Evolutionary conservation across 92 coral and sea anemone genomes (phyloP).

Genomic region (Porites divaricata): DNA sequence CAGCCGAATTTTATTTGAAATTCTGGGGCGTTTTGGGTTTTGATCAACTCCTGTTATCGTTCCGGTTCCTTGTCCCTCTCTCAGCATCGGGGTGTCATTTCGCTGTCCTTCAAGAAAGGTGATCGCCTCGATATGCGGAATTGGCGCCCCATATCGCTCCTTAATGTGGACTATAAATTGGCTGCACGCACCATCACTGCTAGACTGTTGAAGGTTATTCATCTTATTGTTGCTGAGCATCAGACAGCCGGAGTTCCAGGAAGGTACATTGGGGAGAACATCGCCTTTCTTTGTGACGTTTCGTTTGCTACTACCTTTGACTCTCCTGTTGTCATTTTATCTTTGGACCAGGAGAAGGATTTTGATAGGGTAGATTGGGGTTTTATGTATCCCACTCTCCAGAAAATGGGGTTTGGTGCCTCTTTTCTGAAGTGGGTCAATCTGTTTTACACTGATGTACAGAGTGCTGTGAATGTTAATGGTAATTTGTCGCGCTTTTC

Average conservation of each 20-base stretch:
- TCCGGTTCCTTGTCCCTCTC: background rate
- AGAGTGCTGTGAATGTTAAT: conserved; percentile 5
- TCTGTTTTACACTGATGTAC: conserved; percentile 35
- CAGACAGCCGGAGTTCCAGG: conserved; percentile 57
- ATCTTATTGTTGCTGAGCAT: conserved; percentile 11
- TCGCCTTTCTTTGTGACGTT: conserved; percentile 29
- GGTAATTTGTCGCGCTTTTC: conserved; percentile 6
- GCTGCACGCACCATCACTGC: conserved; percentile 30
- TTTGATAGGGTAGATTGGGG: conserved; percentile 65
- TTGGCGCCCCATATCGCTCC: conserved; percentile 26
- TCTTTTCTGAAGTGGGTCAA: conserved; percentile 47
- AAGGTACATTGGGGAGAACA: conserved; percentile 38
- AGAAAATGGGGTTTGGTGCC: conserved; percentile 61
- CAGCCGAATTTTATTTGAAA: background rate
- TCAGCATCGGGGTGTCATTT: background rate
- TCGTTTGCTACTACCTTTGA: background rate
- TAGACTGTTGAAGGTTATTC: conserved; percentile 39
- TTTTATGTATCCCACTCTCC: conserved; percentile 21
- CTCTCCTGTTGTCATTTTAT: conserved; percentile 30
- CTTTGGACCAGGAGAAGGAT: conserved; percentile 67
- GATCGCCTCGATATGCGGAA: conserved; percentile 1
- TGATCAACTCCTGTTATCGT: too few species aligned
- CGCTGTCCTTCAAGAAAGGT: conserved; percentile 8
- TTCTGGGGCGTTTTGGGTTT: conserved; percentile 28
- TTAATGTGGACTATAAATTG: conserved; percentile 42